phyloP scores from a whole-genome alignment of 2,888 invertebrate genomes.

The Drosophila differens region DNA sequence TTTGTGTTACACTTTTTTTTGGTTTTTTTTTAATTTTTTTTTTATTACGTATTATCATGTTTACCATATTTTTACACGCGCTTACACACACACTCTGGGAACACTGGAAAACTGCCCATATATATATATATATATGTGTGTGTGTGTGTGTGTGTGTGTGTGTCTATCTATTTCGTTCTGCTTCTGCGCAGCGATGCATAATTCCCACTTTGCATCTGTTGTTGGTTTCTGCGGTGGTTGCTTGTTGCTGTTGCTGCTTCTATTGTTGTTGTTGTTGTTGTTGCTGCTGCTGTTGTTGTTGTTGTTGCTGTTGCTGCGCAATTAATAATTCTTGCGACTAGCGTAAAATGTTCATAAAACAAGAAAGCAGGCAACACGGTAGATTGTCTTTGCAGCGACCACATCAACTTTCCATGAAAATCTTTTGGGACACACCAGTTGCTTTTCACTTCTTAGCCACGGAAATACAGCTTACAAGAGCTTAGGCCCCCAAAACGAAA shows the following conservation, averaged over 20 bases:
- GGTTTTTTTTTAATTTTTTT: slow-evolving; percentile 8
- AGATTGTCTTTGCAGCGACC: slow-evolving; percentile 45
- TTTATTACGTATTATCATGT: slow-evolving; percentile 78
- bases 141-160: slow-evolving; percentile 25
- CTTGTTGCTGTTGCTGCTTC: slow-evolving; percentile 30
- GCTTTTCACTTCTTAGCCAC: slow-evolving; percentile 62
- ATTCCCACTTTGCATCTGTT: slow-evolving; percentile 79
- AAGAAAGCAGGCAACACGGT: slow-evolving; percentile 40
- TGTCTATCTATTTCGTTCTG: slow-evolving; percentile 72
- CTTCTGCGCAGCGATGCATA: slow-evolving; percentile 84
- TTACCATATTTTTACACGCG: slow-evolving; percentile 80
- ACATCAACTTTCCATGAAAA: slow-evolving; percentile 76
- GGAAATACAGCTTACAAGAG: slow-evolving; percentile 51
- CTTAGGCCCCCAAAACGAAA: slow-evolving; percentile 51
- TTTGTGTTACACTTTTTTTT: slow-evolving; percentile 61
- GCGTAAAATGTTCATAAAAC: slow-evolving; percentile 78
- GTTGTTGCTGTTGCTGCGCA: slow-evolving; percentile 70
- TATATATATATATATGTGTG: slow-evolving; percentile 27
- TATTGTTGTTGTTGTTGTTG: slow-evolving; percentile 42
- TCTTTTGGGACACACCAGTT: slow-evolving; percentile 53
- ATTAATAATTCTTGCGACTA: slow-evolving; percentile 79
- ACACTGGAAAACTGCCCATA: slow-evolving; percentile 17
- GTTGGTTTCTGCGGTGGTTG: slow-evolving; percentile 61
- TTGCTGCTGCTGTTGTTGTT: slow-evolving; percentile 42
- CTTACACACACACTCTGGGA: slow-evolving; percentile 60